A percentile compares a stretch with the other conserved stretches of the same genome.
phyloP scores from a whole-genome alignment of 2,888 invertebrate species.

The Gryllus longicercus region DNA sequence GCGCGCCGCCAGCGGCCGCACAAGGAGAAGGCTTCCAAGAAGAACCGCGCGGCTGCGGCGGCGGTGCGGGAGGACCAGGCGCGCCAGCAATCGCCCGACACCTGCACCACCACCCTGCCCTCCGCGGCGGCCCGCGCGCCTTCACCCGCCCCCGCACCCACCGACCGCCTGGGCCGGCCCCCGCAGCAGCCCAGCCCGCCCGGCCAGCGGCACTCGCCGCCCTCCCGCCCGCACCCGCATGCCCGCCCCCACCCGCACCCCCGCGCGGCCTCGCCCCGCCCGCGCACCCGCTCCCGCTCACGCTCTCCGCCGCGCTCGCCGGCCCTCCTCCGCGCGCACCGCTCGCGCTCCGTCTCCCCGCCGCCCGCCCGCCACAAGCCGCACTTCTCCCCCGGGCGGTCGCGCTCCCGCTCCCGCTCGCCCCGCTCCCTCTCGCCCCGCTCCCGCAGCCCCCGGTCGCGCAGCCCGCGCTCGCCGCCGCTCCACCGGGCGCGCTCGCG shows the following conservation, averaged over 20 bases:
- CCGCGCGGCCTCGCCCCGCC: not conserved
- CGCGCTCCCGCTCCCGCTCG: not conserved
- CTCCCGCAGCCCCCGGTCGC: not conserved
- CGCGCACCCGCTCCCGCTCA: not conserved
- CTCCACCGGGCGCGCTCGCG: not conserved
- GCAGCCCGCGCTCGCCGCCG: not conserved
- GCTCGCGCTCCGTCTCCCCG: not conserved
- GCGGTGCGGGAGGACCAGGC: too few relatives aligned
- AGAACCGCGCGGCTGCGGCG: too few relatives aligned
- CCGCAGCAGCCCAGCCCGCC: not conserved
- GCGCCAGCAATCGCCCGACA: not conserved
- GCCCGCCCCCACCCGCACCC: not conserved
- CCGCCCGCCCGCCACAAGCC: not conserved
- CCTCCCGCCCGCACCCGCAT: not conserved
- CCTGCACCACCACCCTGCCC: not conserved
- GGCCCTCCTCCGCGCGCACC: not conserved
- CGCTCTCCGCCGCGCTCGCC: not conserved
- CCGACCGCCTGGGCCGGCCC: not conserved
- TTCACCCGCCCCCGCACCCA: not conserved
- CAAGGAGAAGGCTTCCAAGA: too few relatives aligned
- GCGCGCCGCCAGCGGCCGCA: too few relatives aligned
- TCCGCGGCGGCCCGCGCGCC: not conserved
- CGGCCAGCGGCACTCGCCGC: not conserved
- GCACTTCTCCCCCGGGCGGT: not conserved
- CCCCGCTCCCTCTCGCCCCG: not conserved